phyloP scores from a whole-genome alignment of 1,140 invertebrate genomes.

The Hycleus cichorii region DNA sequence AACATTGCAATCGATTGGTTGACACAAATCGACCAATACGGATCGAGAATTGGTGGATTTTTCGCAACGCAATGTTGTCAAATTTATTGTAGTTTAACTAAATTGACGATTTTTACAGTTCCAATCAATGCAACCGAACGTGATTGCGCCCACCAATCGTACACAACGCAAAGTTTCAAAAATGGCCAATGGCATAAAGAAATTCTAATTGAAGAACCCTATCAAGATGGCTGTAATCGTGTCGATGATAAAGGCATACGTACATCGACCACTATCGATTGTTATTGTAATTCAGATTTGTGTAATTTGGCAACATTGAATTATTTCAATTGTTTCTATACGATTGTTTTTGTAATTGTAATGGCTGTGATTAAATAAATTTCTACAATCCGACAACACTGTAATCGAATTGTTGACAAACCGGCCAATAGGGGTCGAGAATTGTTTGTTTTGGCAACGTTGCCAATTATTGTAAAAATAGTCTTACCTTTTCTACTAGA shows the following conservation, averaged over 20 bases:
- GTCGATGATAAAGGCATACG: slow-evolving; percentile 53
- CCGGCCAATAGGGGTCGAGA: too few relatives aligned
- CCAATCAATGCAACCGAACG: slow-evolving; percentile 54
- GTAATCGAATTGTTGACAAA: too few relatives aligned
- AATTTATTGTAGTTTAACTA: neutral
- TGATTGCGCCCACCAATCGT: slow-evolving; percentile 65
- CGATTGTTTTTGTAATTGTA: neutral
- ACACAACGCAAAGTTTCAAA: slow-evolving; percentile 50
- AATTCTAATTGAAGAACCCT: slow-evolving; percentile 55
- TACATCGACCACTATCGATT: slow-evolving; percentile 45
- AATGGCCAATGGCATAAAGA: slow-evolving; percentile 54
- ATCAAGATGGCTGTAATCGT: slow-evolving; percentile 57
- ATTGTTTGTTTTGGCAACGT: too few relatives aligned
- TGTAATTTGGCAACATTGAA: slow-evolving; percentile 39
- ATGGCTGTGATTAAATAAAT: neutral
- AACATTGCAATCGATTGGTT: too few relatives aligned
- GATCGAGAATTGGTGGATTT: too few relatives aligned
- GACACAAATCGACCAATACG: too few relatives aligned
- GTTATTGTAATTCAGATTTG: slow-evolving; percentile 45
- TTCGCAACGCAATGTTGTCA: neutral
- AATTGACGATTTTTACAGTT: slow-evolving; percentile 41
- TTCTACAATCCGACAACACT: too few relatives aligned
- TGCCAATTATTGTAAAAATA: neutral
- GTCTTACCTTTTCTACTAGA: slow-evolving; percentile 82
- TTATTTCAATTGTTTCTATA: too few relatives aligned